Evolutionary conservation across 2,113 vertebrate genomes (phyloP), one percentile per base, ranked within the genome.

Genomic region (Asarcornis scutulata): DNA sequence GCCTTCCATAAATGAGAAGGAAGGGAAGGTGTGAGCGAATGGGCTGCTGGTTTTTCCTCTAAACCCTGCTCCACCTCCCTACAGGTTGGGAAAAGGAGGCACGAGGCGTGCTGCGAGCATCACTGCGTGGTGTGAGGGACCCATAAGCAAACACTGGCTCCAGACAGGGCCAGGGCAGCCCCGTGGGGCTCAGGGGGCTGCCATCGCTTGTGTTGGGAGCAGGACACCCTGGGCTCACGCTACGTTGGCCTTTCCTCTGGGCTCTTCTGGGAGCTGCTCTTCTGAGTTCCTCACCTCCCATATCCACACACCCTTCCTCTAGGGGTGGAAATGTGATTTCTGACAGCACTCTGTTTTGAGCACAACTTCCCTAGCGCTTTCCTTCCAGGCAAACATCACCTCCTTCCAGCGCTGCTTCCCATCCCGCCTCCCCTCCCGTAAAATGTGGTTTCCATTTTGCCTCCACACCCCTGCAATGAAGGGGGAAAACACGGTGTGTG

Each of bases 121-220:
- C n/a, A 14, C 32, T 32, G 44, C 23, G 36, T 9, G 11, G 32
- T 62, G 59, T 26, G 36, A 62, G 22, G n/a, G 6, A 13, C 22
- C 44, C 23, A 11, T 69, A 50, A 32, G 71, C 75, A 32, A 73
- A 59, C 9, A 11, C 9, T 5, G 22, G 46, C 50, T 32, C 10
- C 0, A 1, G 34, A 38, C 55, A 64, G 62, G 1, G 1, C 38
- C 0, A 3, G 75, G 56, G 22, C 63, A 76, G 78, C 23, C 15
- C 63, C 1, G 0, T 9, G 34, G 56, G 32, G 14, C 36, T 11
- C 0, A 0, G 73, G 44, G 52, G 12, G 26, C 67, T 88, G 71
- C 23, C 0, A 0, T 17, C 75, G 0, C 1, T 60, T 26, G 4
- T 36, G 29, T 1, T 46, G 36, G 29, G 2, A 40, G n/a, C n/a